Conservation (phyloP, 2,113 vertebrate species). For the Daboia siamensis region DNA sequence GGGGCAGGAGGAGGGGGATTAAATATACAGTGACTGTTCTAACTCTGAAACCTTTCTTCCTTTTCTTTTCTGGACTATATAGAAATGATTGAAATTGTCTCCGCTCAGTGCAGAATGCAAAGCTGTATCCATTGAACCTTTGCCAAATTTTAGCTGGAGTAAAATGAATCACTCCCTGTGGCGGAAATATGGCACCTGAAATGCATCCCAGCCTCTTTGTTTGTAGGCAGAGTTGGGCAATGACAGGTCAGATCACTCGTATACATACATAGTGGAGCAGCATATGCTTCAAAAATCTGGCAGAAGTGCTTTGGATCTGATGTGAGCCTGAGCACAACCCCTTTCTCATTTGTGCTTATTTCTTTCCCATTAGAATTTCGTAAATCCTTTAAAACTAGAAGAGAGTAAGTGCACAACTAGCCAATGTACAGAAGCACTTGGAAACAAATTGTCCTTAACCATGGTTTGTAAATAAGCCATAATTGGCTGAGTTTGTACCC, state of each 20-base stretch:
- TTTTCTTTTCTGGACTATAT: background rate
- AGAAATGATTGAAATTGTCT: background rate
- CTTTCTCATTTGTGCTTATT: background rate
- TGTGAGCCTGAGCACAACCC: background rate
- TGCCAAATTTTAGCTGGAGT: background rate
- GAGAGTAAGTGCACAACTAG: background rate
- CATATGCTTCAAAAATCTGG: background rate
- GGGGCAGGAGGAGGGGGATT: background rate
- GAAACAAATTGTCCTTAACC: background rate
- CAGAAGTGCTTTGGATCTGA: background rate
- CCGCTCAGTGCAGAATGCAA: background rate
- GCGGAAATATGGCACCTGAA: background rate
- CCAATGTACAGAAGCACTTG: background rate
- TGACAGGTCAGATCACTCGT: background rate
- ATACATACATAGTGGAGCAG: background rate
- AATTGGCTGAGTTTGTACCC: background rate
- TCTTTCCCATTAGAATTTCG: background rate
- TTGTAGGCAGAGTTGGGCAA: background rate
- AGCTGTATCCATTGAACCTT: background rate
- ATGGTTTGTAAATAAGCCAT: background rate
- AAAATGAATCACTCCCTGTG: background rate
- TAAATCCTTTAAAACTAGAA: background rate
- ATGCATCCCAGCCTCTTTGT: background rate
- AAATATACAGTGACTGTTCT: conserved; percentile 43
- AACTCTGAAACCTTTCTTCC: background rate